Percentiles rank a stretch among this genome's conserved stretches.
Conservation (phyloP, 2,113 vertebrate genomes). For the Coryphaenoides rupestris region DNA sequence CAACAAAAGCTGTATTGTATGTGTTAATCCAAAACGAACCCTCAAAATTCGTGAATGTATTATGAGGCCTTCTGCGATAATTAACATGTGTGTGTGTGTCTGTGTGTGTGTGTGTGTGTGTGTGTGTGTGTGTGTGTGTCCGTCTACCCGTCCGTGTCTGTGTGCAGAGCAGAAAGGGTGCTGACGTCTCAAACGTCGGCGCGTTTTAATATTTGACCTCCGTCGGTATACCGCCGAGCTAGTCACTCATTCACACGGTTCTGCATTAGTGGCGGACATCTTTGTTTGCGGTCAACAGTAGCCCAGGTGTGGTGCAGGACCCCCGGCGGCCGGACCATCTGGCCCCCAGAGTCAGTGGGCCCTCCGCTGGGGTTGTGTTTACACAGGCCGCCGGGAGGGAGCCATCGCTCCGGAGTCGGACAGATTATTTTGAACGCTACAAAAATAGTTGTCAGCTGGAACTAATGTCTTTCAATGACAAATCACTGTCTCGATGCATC, state of each 20-base stretch:
- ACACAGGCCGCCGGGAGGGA: slow-evolving; percentile 28
- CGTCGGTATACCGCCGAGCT: slow-evolving; percentile 36
- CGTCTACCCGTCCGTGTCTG: slow-evolving; percentile 8
- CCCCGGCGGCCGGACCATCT: slow-evolving; percentile 38
- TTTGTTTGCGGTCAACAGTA: slow-evolving; percentile 54
- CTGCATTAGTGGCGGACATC: slow-evolving; percentile 47
- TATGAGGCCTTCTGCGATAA: too few species aligned
- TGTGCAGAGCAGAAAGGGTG: not conserved
- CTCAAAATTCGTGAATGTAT: too few species aligned
- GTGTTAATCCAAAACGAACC: too few species aligned
- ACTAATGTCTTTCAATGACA: too few species aligned
- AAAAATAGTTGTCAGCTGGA: too few species aligned
- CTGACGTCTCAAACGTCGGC: too few species aligned
- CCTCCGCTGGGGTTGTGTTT: slow-evolving; percentile 33
- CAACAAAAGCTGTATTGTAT: too few species aligned
- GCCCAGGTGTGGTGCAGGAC: slow-evolving; percentile 35
- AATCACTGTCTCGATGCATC: too few species aligned
- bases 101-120: not conserved
- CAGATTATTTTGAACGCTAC: too few species aligned
- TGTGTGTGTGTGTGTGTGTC: not conserved
- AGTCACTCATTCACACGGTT: slow-evolving; percentile 31
- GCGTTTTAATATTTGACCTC: slow-evolving; percentile 67
- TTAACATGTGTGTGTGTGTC: not conserved
- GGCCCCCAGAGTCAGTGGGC: slow-evolving; percentile 27
- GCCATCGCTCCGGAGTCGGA: too few species aligned